These are phyloP conservation scores for Micromesistius poutassou DNA, from an alignment of 2,797 vertebrate genomes.

Conservation along the genomic window DNA sequence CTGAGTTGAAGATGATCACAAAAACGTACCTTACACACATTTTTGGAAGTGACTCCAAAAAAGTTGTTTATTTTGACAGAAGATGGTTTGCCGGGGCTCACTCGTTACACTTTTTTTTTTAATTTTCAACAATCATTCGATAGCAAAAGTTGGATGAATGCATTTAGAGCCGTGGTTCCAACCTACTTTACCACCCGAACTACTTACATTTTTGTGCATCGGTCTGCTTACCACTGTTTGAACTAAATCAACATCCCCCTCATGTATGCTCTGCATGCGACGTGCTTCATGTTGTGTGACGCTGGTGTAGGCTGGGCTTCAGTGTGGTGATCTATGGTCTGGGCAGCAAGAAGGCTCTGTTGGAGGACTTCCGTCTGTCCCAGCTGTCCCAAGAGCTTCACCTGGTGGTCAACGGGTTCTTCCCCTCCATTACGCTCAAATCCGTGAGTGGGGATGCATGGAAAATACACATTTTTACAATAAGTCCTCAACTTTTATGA, in stretches of 20 bases:
- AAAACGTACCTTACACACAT: too few species aligned
- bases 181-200: too few species aligned
- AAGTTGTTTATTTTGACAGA: too few species aligned
- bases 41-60: background rate
- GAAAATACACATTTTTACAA: background rate
- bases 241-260: background rate
- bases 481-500: background rate
- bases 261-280: background rate
- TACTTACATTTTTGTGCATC: too few species aligned
- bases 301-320: conserved; percentile 81
- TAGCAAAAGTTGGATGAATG: too few species aligned
- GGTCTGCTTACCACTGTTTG: too few species aligned
- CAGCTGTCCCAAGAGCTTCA: conserved; percentile 81
- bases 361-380: conserved; percentile 86
- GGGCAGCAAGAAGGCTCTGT: conserved; percentile 88
- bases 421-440: conserved; percentile 93
- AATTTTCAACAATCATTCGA: too few species aligned
- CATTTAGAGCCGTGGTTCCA: too few species aligned
- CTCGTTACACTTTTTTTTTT: too few species aligned
- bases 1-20: too few species aligned
- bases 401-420: conserved; percentile 94
- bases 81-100: too few species aligned
- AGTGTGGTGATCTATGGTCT: conserved; percentile 91
- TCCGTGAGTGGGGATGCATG: conserved; percentile 70
- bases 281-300: background rate